Percentiles rank a stretch among this genome's conserved stretches.
Conservation (phyloP, 2,113 vertebrate genomes). For the Neolamprologus fasciatus region DNA sequence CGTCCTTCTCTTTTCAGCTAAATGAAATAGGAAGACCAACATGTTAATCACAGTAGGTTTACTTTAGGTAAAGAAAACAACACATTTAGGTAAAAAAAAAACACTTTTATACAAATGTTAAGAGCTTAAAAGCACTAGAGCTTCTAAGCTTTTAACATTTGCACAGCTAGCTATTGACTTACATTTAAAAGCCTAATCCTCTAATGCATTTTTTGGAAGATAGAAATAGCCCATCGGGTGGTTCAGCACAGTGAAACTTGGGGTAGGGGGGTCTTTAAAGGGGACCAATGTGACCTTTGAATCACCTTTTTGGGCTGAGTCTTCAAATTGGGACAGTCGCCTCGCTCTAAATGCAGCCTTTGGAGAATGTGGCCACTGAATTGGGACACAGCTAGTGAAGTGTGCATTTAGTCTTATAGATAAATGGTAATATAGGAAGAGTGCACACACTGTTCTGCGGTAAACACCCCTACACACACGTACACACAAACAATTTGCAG, state of each 20-base stretch:
- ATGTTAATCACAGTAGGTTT: neutral
- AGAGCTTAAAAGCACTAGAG: neutral
- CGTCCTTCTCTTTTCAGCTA: neutral
- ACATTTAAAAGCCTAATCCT: rapidly evolving
- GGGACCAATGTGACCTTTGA: neutral
- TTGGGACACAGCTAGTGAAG: neutral
- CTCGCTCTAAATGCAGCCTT: neutral
- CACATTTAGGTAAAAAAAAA: neutral
- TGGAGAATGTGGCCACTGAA: neutral
- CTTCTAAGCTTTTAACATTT: neutral
- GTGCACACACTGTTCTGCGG: neutral
- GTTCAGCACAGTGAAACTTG: rapidly evolving
- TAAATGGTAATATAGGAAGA: neutral
- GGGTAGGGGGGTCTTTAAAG: neutral
- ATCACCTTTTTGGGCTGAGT: neutral
- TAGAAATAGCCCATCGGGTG: rapidly evolving
- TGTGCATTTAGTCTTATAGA: neutral
- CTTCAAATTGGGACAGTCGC: neutral
- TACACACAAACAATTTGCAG: neutral
- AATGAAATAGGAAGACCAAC: rapidly evolving
- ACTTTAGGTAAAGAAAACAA: neutral
- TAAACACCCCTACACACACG: neutral
- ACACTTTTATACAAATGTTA: neutral
- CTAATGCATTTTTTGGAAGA: neutral
- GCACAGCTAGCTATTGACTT: neutral